Evolutionary conservation across 2,797 vertebrate genomes (phyloP), one percentile per base, ranked within the genome.

Genomic region (Crocidura indochinensis): DNA sequence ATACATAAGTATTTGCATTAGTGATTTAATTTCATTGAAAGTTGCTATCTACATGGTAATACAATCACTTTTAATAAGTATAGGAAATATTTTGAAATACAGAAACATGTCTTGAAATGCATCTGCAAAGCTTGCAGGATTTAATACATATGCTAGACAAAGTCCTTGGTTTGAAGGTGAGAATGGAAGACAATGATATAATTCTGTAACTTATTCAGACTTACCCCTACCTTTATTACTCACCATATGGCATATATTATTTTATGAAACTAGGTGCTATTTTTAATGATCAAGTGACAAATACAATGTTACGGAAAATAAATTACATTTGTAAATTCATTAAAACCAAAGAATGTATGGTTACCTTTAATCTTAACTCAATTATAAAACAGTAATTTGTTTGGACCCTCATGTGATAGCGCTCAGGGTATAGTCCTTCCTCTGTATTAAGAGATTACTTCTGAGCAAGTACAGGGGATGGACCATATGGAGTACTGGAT

Each of bases 141-240:
- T 85, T 77, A 68, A 79, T 56, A 68, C 1, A 68, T 17, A 89
- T 83, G 47, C 46, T 72, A 79, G 29, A 64, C 20, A 47, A 46
- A 74, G 64, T 62, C 68, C 19, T 0, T 12, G 29, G 5, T n/a
- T 46, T 51, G 10, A 47, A 64, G 7, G 31, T 38, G 15, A 65
- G 2, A 82, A 75, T 69, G 8, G 12, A 79, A 85, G 49, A 44
- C 53, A 14, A 31, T 64, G 53, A 11, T 7, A 27, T 17, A 26
- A 65, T 10, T 22, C 2, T 76, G 0, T 56, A 0, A 15, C 29
- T 73, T 3, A 84, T 49, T 75, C 6, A 8, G 17, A 11, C 31
- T 67, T n/a, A 26, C 2, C 0, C 8, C 2, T 7, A 73, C 1
- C 0, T 60, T 20, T 60, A 5, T 27, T 82, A 27, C 26, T 51